These are phyloP conservation scores for Siniperca obscura DNA, from an alignment of 2,797 vertebrate genomes.

Conservation along the genomic window DNA sequence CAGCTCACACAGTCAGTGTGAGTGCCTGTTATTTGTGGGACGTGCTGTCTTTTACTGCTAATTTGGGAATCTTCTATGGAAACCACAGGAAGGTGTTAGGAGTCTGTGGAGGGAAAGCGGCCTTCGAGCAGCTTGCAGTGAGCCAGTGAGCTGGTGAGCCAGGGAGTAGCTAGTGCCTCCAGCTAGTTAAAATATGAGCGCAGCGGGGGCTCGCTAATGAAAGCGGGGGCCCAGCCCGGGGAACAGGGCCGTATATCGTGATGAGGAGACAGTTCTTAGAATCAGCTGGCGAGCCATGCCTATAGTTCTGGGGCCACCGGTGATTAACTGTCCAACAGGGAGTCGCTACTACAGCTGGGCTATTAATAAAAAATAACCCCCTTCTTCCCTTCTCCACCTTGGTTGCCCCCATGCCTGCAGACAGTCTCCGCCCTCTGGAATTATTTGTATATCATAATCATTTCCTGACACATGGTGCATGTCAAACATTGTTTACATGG, in stretches of 20 bases:
- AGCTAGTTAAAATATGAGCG: constrained; percentile 83
- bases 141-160: constrained; percentile 70
- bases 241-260: constrained; percentile 79
- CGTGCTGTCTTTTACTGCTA: constrained; percentile 62
- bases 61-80: constrained; percentile 60
- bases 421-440: constrained; percentile 69
- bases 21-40: constrained; percentile 59
- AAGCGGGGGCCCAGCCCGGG: constrained; percentile 73
- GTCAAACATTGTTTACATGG: constrained; percentile 73
- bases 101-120: constrained; percentile 49
- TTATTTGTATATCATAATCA: constrained; percentile 76
- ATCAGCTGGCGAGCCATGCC: constrained; percentile 82
- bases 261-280: constrained; percentile 85
- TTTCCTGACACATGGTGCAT: constrained; percentile 73
- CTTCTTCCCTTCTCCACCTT: constrained; percentile 54
- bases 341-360: constrained; percentile 83
- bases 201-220: constrained; percentile 80
- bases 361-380: constrained; percentile 88
- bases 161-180: constrained; percentile 70
- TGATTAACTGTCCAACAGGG: constrained; percentile 86
- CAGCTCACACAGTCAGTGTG: constrained; percentile 52
- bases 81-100: constrained; percentile 56
- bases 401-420: constrained; percentile 62
- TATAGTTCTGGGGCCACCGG: constrained; percentile 84
- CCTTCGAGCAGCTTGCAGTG: constrained; percentile 69